Percentiles rank a stretch among this genome's conserved stretches.
Evolutionary conservation across 2,888 invertebrate genomes (phyloP).

Genomic region (Fragum whitleyi): DNA sequence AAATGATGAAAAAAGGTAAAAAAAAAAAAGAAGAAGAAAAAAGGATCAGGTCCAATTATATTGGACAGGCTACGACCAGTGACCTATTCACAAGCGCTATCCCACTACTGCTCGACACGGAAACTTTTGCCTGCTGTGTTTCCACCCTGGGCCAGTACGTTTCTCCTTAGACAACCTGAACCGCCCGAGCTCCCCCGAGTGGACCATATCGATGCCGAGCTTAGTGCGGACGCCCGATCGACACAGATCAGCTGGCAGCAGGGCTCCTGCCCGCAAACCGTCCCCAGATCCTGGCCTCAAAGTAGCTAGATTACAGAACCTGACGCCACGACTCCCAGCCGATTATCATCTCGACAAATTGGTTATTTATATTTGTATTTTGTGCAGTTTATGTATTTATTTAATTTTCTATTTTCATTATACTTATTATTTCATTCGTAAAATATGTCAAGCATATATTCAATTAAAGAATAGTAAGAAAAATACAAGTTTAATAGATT

Average conservation of each 20-base stretch:
- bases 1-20: slow-evolving; percentile 3
- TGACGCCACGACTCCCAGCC: slow-evolving; percentile 21
- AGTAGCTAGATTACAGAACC: slow-evolving; percentile 21
- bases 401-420: too few species aligned
- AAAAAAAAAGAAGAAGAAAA: slow-evolving; percentile 87
- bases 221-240: slow-evolving; percentile 24
- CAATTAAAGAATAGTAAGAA: too few species aligned
- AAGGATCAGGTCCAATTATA: slow-evolving; percentile 91
- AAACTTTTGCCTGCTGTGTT: slow-evolving; percentile 25
- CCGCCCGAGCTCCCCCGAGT: slow-evolving; percentile 8
- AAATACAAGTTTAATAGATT: too few species aligned
- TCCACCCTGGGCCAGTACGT: slow-evolving; percentile 20
- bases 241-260: slow-evolving; percentile 88
- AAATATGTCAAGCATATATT: too few species aligned
- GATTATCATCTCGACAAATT: background rate
- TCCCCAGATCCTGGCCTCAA: slow-evolving; percentile 76
- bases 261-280: slow-evolving; percentile 12
- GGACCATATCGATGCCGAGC: slow-evolving; percentile 23
- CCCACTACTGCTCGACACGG: slow-evolving; percentile 25
- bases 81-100: slow-evolving; percentile 87
- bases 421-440: too few species aligned
- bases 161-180: slow-evolving; percentile 25
- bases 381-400: background rate
- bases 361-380: background rate
- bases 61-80: slow-evolving; percentile 91